Evolutionary conservation across 2,888 invertebrate species (phyloP).

Genomic region (Acanthopleura granulata): DNA sequence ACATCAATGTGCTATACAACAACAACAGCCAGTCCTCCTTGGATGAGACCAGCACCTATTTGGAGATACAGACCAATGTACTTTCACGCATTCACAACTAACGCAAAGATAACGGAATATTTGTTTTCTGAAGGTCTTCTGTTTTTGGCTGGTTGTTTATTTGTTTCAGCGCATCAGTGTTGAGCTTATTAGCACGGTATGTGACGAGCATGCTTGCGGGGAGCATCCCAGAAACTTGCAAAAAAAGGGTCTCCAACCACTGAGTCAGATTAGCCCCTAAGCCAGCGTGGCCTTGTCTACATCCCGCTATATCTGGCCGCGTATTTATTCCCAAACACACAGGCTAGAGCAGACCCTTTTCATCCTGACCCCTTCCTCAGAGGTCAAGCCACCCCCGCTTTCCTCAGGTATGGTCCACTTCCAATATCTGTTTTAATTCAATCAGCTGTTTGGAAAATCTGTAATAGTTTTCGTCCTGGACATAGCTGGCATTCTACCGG

Average conservation of each 20-base stretch:
- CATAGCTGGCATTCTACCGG: background rate
- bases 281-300: constrained; percentile 16
- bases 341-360: background rate
- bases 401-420: background rate
- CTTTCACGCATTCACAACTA: constrained; percentile 14
- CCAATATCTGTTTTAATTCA: background rate
- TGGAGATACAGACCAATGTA: background rate
- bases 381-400: constrained; percentile 17
- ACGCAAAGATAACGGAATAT: constrained; percentile 1
- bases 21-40: background rate
- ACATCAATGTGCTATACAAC: background rate
- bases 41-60: background rate
- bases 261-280: constrained; percentile 10
- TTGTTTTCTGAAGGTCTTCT: constrained; percentile 16
- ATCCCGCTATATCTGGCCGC: constrained; percentile 14
- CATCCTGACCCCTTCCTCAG: background rate
- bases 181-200: constrained; percentile 16
- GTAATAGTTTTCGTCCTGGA: background rate
- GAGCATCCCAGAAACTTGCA: background rate
- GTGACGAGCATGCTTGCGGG: background rate
- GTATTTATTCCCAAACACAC: constrained; percentile 17
- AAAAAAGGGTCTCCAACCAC: background rate
- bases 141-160: constrained; percentile 11
- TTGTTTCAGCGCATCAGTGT: background rate
- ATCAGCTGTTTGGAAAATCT: background rate